phyloP scores from a whole-genome alignment of 2,113 vertebrate genomes.

The Corvus hawaiiensis region DNA sequence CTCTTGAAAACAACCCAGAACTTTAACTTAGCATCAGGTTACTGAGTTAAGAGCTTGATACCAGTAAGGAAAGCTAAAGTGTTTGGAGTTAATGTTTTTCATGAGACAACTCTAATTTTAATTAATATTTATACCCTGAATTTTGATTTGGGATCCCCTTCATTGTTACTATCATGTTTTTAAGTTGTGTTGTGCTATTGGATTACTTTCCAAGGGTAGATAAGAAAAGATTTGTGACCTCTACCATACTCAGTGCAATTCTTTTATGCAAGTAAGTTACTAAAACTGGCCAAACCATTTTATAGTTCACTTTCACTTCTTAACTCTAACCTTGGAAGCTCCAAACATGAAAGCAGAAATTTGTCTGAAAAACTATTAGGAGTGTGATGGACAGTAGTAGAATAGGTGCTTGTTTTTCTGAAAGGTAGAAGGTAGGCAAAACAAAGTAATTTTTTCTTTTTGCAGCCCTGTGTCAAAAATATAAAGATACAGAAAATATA shows the following conservation, averaged over 20 bases:
- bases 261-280: background rate
- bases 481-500: background rate
- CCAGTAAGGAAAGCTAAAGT: background rate
- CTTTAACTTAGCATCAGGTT: background rate
- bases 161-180: background rate
- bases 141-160: background rate
- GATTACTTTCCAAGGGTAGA: background rate
- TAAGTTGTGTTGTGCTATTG: background rate
- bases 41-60: background rate
- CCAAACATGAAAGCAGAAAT: background rate
- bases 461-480: background rate
- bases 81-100: background rate
- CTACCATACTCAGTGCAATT: rapidly evolving
- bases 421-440: background rate
- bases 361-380: background rate
- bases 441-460: background rate
- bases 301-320: background rate
- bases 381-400: background rate
- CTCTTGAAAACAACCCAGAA: background rate
- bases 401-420: background rate
- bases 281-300: background rate
- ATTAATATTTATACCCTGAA: background rate
- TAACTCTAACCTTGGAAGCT: background rate
- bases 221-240: background rate
- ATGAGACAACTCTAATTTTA: background rate